Conservation (phyloP, 64 coral and sea anemone genomes). For the Stylophora pistillata region DNA sequence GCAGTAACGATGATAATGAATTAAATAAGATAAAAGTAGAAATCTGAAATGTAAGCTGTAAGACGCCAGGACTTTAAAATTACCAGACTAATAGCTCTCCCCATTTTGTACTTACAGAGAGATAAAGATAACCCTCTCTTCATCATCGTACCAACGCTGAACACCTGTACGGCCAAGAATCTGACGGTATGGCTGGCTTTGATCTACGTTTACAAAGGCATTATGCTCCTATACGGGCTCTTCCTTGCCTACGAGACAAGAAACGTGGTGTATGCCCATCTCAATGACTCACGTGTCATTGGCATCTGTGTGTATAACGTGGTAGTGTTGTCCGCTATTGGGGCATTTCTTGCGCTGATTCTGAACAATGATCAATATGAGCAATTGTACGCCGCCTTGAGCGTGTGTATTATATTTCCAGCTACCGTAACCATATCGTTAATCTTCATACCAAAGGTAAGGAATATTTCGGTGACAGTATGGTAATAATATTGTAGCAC, state of each 20-base stretch:
- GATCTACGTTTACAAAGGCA: slow-evolving; percentile 88
- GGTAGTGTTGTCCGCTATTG: slow-evolving; percentile 68
- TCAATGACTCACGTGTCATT: slow-evolving; percentile 94
- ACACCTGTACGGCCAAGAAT: slow-evolving; percentile 55
- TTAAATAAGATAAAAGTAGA: too few species aligned
- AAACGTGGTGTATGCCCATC: slow-evolving; percentile 87
- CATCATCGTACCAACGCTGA: slow-evolving; percentile 37
- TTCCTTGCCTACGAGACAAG: slow-evolving; percentile 95
- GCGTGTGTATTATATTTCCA: slow-evolving; percentile 87
- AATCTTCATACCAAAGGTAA: slow-evolving; percentile 95
- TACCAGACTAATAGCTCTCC: background rate
- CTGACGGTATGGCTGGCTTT: slow-evolving; percentile 75
- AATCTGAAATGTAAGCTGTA: too few species aligned
- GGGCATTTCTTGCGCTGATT: slow-evolving; percentile 72
- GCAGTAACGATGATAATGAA: too few species aligned
- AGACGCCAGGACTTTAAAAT: background rate
- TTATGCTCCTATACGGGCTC: slow-evolving; percentile 90
- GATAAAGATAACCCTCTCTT: slow-evolving; percentile 15
- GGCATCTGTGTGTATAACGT: slow-evolving; percentile 98
- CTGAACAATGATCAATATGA: slow-evolving; percentile 59
- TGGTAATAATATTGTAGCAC: background rate
- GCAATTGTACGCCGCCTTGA: slow-evolving; percentile 60
- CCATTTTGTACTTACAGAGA: slow-evolving; percentile 23
- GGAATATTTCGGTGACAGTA: background rate
- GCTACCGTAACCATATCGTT: slow-evolving; percentile 73